Evolutionary conservation across 2,113 vertebrate genomes (phyloP), one percentile per base, ranked within the genome.

Genomic region (Pyxicephalus adspersus): DNA sequence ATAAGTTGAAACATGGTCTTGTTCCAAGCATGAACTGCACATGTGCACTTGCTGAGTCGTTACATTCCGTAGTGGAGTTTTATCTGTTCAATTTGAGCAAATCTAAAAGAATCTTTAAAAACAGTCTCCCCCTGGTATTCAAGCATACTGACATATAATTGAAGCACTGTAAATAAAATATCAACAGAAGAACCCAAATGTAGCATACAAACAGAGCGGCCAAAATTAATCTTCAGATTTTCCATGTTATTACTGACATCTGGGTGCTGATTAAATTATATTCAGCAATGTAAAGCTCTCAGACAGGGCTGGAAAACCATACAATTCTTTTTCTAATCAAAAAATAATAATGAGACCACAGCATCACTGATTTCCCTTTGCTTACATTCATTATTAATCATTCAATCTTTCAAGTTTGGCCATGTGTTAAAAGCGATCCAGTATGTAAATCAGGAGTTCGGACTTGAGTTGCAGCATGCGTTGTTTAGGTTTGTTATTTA

Each of bases 171-270:
- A 57, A 73, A 73, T 73, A 73, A 73, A 31, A 57, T 11, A 34
- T 58, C n/a, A 22, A 73, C 31, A 34, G 28, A 29, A 31, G 51
- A 55, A 34, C 52, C n/a, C 19, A 72, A 57, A 72, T 57, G 25
- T 19, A 19, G 20, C 9, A 17, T 55, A 31, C 51, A 57, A 23
- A 31, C 0, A 73, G 18, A 54, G 52, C 19, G 25, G 25, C 25
- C 31, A 18, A 58, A 34, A 34, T 61, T 58, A 73, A 73, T 58
- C 52, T 52, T 13, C 52, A 73, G 70, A 57, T 58, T n/a, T 72
- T 16, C 11, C 68, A 72, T 18, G 68, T 72, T 72, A 55, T 28
- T 57, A 28, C 20, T 28, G 54, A 73, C 70, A 73, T 73, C 70
- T 58, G 70, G 13, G 52, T 57, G 26, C 55, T 58, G 70, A 73